Percentiles rank a stretch among this genome's conserved stretches.
These are phyloP conservation scores for Kryphioiulus occultus DNA, from an alignment of 2,888 invertebrate genomes.

Conservation along the genomic window DNA sequence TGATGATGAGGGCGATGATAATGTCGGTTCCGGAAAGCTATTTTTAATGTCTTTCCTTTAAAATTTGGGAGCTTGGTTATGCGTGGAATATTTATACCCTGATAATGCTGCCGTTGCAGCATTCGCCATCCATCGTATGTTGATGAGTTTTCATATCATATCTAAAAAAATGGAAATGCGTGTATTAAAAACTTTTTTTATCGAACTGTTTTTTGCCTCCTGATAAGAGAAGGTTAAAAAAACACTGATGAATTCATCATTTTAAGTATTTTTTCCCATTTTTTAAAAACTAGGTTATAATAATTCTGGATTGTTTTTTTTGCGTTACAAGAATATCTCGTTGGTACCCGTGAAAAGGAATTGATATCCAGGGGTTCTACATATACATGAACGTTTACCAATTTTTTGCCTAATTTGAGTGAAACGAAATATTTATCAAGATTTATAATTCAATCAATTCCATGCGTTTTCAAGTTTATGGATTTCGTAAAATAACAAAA, in stretches of 20 bases:
- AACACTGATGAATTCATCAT: not conserved
- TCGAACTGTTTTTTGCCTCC: not conserved
- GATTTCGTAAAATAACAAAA: no score
- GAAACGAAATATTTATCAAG: no score
- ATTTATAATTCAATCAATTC: no score
- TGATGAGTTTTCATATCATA: slow-evolving; percentile 43
- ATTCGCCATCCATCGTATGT: slow-evolving; percentile 39
- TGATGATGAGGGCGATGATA: slow-evolving; percentile 39
- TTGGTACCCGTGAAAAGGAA: no score
- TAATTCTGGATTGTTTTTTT: not conserved
- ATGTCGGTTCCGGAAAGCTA: slow-evolving; percentile 9
- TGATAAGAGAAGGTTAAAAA: not conserved
- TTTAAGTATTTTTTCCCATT: not conserved
- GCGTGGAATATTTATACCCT: slow-evolving; percentile 29
- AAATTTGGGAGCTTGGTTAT: not conserved
- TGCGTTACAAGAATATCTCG: not conserved
- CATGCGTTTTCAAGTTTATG: no score
- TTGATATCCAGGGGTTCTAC: no score
- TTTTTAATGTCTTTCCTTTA: slow-evolving; percentile 29
- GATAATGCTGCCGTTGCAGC: slow-evolving; percentile 46
- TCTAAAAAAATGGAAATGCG: slow-evolving; percentile 35
- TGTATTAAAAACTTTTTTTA: not conserved
- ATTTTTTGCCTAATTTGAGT: no score
- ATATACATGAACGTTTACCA: no score
- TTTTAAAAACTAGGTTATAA: not conserved